phyloP scores from a whole-genome alignment of 2,888 invertebrate species.

The Lycia hirtaria region DNA sequence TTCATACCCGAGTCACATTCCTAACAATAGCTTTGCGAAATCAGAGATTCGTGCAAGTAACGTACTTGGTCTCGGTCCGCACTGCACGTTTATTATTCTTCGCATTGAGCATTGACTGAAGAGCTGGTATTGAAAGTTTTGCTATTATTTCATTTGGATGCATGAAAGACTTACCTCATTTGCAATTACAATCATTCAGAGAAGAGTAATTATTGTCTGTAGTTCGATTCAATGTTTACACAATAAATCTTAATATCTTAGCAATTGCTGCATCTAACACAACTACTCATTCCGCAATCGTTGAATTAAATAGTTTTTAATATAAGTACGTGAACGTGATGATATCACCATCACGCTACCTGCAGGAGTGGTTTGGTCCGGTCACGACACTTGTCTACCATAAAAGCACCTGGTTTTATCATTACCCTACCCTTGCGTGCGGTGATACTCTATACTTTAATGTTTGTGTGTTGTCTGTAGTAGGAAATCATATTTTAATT shows the following conservation, averaged over 20 bases:
- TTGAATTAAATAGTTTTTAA: constrained; percentile 13
- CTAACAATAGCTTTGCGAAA: constrained; percentile 77
- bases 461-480: constrained; percentile 3
- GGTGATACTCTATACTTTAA: constrained; percentile 4
- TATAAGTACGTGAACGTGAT: constrained; percentile 9
- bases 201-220: constrained; percentile 8
- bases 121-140: constrained; percentile 30
- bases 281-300: not conserved
- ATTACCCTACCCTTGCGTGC: constrained; percentile 39
- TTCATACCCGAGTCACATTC: constrained; percentile 60
- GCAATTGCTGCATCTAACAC: not conserved
- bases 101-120: constrained; percentile 36
- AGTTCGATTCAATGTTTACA: constrained; percentile 11
- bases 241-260: constrained; percentile 5
- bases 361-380: constrained; percentile 60
- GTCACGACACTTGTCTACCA: constrained; percentile 48
- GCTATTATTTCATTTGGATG: constrained; percentile 30
- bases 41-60: constrained; percentile 60
- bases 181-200: constrained; percentile 22
- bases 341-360: constrained; percentile 54
- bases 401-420: constrained; percentile 29
- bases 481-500: constrained; percentile 9
- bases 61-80: constrained; percentile 43
- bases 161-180: constrained; percentile 20
- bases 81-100: constrained; percentile 37